phyloP scores from a whole-genome alignment of 37 sponge, comb jelly and placozoan genomes.

The Chondrosia reniformis region DNA sequence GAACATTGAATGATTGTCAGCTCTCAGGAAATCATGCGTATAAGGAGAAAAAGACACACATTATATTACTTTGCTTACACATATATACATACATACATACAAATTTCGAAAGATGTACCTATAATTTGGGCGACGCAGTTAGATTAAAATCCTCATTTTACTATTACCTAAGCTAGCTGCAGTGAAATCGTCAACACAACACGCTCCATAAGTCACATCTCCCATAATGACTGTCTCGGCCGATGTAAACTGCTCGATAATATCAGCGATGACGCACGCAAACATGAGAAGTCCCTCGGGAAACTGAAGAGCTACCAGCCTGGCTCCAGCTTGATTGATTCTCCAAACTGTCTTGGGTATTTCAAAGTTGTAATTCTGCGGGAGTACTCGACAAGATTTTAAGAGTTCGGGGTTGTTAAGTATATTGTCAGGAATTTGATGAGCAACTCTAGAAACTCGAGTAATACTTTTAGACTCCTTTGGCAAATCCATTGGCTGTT shows the following conservation, averaged over 20 bases:
- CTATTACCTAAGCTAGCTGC: too few relatives aligned
- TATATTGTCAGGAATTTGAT: slow-evolving; percentile 71
- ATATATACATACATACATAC: too few relatives aligned
- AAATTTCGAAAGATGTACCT: too few relatives aligned
- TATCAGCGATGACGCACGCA: slow-evolving; percentile 80
- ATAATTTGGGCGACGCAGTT: too few relatives aligned
- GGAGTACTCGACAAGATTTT: slow-evolving; percentile 66
- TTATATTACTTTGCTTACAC: too few relatives aligned
- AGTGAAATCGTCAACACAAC: slow-evolving; percentile 97
- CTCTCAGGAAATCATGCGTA: too few relatives aligned
- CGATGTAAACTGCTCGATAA: slow-evolving; percentile 72
- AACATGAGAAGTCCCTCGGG: slow-evolving; percentile 93
- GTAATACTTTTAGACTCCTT: neutral
- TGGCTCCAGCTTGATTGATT: slow-evolving; percentile 50
- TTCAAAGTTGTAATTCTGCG: slow-evolving; percentile 96
- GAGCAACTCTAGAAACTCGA: slow-evolving; percentile 16
- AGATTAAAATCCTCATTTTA: too few relatives aligned
- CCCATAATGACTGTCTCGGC: slow-evolving; percentile 90
- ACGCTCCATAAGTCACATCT: slow-evolving; percentile 96
- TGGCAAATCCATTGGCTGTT: too few relatives aligned
- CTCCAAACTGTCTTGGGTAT: slow-evolving; percentile 94
- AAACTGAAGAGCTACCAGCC: slow-evolving; percentile 86
- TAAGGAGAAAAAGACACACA: too few relatives aligned
- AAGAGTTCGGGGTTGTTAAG: slow-evolving; percentile 62
- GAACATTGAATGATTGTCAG: too few relatives aligned